phyloP scores from a whole-genome alignment of 2,113 vertebrate species.

The Erythrolamprus reginae region DNA sequence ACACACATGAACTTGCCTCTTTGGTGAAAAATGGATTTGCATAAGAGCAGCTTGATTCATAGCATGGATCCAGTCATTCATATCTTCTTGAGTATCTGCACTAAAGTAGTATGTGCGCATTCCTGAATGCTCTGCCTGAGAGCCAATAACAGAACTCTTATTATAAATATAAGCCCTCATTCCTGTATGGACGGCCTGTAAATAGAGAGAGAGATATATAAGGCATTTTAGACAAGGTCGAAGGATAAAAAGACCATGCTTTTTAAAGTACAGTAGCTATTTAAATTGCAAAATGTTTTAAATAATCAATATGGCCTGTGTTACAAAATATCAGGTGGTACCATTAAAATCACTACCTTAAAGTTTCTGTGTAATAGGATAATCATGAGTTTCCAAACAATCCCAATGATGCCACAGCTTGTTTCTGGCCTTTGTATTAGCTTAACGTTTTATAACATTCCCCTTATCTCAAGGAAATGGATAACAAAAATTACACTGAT shows the following conservation, averaged over 20 bases:
- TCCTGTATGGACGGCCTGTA: slow-evolving; percentile 89
- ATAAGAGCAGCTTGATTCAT: slow-evolving; percentile 97
- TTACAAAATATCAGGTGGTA: neutral
- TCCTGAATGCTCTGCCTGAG: slow-evolving; percentile 88
- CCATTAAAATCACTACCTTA: neutral
- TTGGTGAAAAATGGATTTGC: slow-evolving; percentile 81
- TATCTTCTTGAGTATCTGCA: slow-evolving; percentile 94
- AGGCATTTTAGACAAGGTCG: neutral
- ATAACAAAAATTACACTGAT: neutral
- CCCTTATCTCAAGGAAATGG: neutral
- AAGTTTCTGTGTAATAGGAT: neutral
- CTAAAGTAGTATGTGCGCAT: slow-evolving; percentile 99
- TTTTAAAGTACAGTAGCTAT: neutral
- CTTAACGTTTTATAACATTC: slow-evolving; percentile 12
- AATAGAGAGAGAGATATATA: neutral
- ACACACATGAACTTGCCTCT: slow-evolving; percentile 75
- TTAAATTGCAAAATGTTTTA: neutral
- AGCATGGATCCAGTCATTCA: slow-evolving; percentile 93
- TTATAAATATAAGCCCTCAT: slow-evolving; percentile 95
- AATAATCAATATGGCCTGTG: neutral
- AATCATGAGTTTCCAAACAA: neutral
- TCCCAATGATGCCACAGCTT: neutral
- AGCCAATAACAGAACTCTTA: slow-evolving; percentile 86
- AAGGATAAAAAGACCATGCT: neutral
- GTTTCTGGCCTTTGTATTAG: neutral